A percentile compares a stretch with the other conserved stretches of the same genome.
Conservation (phyloP, 2,888 invertebrate species). For the Dorcus hopei region DNA sequence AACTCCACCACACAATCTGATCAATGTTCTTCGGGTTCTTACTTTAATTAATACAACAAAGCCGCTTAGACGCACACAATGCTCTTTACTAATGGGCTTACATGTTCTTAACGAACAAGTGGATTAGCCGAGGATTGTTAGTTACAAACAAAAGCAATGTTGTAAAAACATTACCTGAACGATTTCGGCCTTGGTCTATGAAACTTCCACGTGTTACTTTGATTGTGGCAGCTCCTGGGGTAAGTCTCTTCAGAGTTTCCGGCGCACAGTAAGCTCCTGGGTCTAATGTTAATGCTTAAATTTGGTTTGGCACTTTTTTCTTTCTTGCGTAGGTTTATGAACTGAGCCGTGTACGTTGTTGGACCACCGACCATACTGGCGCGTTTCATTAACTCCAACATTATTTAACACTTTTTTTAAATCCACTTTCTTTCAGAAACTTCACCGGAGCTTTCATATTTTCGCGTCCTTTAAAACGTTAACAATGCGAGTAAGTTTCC, state of each 20-base stretch:
- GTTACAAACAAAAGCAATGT: too few relatives aligned
- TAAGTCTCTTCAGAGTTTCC: conserved; percentile 28
- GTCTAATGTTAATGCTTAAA: conserved; percentile 34
- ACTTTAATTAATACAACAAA: too few relatives aligned
- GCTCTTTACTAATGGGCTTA: too few relatives aligned
- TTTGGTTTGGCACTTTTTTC: conserved; percentile 31
- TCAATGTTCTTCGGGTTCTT: too few relatives aligned
- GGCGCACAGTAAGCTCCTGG: conserved; percentile 44
- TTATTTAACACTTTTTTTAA: conserved; percentile 11
- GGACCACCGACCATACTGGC: conserved; percentile 33
- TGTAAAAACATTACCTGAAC: conserved; percentile 35
- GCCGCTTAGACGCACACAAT: too few relatives aligned
- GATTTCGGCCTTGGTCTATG: conserved; percentile 45
- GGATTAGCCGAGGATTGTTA: too few relatives aligned
- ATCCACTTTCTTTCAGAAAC: neutral
- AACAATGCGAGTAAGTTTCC: neutral
- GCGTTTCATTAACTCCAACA: conserved; percentile 40
- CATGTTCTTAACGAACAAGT: too few relatives aligned
- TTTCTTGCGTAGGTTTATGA: conserved; percentile 37
- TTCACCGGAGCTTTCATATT: neutral
- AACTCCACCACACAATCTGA: too few relatives aligned
- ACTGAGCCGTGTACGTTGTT: conserved; percentile 28
- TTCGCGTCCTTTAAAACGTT: neutral
- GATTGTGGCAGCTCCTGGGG: conserved; percentile 39
- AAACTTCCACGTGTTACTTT: conserved; percentile 48